Evolutionary conservation across 2,797 vertebrate genomes (phyloP).

Genomic region (Myotis daubentonii): DNA sequence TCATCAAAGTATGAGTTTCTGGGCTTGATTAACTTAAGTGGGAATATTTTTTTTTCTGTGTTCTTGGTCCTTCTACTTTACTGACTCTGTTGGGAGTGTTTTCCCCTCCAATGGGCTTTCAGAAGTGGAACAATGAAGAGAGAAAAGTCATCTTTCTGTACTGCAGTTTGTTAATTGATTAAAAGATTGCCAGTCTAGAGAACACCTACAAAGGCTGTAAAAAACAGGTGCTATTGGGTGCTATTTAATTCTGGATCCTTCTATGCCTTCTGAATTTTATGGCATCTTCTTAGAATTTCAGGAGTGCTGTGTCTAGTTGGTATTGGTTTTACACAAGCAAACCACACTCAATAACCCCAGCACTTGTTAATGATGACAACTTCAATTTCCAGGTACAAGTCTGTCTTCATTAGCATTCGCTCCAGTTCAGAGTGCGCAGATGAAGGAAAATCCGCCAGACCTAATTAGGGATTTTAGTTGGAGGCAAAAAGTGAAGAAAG

Average conservation of each 20-base stretch:
- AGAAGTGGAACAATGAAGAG: not conserved
- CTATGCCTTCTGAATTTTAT: not conserved
- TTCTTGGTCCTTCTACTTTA: not conserved
- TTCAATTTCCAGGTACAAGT: conserved; percentile 25
- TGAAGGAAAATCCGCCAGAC: not conserved
- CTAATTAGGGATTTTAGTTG: not conserved
- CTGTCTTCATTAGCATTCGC: not conserved
- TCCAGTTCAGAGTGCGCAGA: not conserved
- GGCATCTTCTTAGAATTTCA: not conserved
- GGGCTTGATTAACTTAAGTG: not conserved
- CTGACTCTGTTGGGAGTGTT: not conserved
- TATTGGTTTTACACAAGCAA: not conserved
- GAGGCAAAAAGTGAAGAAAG: conserved; percentile 45
- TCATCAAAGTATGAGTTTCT: not conserved
- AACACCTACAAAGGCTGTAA: not conserved
- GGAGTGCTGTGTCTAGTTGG: not conserved
- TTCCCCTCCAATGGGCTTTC: not conserved
- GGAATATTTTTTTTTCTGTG: not conserved
- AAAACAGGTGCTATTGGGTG: not conserved
- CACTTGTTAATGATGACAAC: not conserved
- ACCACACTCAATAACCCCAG: not conserved
- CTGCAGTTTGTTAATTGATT: not conserved
- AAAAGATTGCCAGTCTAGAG: not conserved
- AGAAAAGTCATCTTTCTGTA: not conserved
- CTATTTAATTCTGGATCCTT: not conserved